Evolutionary conservation across 1,140 invertebrate species (phyloP).

Genomic region (Penaeus indicus): DNA sequence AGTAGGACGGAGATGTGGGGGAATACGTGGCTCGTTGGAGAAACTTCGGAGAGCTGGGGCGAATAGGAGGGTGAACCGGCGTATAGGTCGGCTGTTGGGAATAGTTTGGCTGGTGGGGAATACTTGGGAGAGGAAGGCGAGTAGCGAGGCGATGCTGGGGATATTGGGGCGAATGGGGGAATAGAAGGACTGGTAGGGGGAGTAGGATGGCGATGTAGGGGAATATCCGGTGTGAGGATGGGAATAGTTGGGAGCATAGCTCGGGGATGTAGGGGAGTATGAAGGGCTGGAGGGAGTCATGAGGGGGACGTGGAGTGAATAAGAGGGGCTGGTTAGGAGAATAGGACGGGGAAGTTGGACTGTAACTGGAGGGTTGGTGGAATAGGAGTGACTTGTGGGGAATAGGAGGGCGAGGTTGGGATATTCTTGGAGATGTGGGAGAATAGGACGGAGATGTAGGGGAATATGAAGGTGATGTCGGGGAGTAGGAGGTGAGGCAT

Average conservation of each 20-base stretch:
- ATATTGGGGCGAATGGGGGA: conserved; percentile 71
- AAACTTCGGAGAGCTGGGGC: conserved; percentile 69
- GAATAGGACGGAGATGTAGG: conserved; percentile 75
- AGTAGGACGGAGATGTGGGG: conserved; percentile 69
- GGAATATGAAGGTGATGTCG: conserved; percentile 80
- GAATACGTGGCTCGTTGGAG: conserved; percentile 82
- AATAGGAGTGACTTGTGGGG: conserved; percentile 72
- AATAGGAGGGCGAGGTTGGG: conserved; percentile 74
- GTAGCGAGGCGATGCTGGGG: conserved; percentile 75
- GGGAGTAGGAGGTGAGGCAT: conserved; percentile 79
- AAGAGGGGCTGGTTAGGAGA: conserved; percentile 81
- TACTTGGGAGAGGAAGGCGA: conserved; percentile 71
- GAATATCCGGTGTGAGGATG: conserved; percentile 73
- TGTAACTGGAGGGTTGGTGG: conserved; percentile 80
- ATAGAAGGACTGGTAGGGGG: conserved; percentile 69
- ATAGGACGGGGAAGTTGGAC: conserved; percentile 82
- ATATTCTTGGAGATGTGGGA: conserved; percentile 82
- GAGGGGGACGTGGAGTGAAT: conserved; percentile 78
- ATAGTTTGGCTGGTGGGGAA: conserved; percentile 71
- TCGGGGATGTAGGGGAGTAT: conserved; percentile 68
- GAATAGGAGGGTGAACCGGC: conserved; percentile 73
- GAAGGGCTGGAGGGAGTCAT: conserved; percentile 68
- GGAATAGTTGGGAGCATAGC: conserved; percentile 76
- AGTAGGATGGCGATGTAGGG: conserved; percentile 73
- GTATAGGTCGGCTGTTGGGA: conserved; percentile 73